These are phyloP conservation scores for Metallyticus violacea DNA, from an alignment of 2,888 invertebrate genomes.

Conservation along the genomic window DNA sequence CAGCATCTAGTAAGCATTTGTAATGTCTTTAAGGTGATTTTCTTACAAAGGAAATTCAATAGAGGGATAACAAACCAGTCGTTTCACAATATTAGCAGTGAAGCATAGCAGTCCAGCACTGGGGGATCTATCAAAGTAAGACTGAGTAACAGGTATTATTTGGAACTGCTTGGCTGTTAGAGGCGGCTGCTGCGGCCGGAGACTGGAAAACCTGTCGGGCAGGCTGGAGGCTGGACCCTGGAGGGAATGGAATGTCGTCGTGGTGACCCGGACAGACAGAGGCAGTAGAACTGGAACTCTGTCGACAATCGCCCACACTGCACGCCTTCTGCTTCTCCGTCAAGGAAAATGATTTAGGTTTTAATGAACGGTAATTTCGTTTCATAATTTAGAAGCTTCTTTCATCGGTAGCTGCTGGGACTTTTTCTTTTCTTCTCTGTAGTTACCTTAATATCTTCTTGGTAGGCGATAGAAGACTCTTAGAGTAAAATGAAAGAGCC, in stretches of 20 bases:
- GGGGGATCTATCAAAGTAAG: background rate
- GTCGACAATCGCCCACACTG: background rate
- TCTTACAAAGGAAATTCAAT: too few relatives aligned
- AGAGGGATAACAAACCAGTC: too few relatives aligned
- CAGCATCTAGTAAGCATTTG: too few relatives aligned
- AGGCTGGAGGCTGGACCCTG: slow-evolving; percentile 27
- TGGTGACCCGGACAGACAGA: slow-evolving; percentile 18
- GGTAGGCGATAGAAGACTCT: background rate
- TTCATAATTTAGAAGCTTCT: background rate
- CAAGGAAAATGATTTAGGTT: background rate
- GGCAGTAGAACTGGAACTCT: slow-evolving; percentile 2
- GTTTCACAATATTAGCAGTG: background rate
- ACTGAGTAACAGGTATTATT: background rate
- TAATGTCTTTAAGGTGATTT: too few relatives aligned
- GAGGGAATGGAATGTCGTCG: slow-evolving; percentile 28
- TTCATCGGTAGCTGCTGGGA: background rate
- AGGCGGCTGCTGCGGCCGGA: background rate
- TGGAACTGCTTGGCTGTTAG: background rate
- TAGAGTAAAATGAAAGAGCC: background rate
- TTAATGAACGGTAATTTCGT: background rate
- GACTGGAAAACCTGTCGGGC: slow-evolving; percentile 28
- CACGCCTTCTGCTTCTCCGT: background rate
- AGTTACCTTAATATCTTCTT: background rate
- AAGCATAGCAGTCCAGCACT: background rate
- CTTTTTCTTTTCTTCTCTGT: background rate